Base-by-base conservation (phyloP, 2,888 invertebrate genomes). In the Drosophila cyrtoloma region DNA sequence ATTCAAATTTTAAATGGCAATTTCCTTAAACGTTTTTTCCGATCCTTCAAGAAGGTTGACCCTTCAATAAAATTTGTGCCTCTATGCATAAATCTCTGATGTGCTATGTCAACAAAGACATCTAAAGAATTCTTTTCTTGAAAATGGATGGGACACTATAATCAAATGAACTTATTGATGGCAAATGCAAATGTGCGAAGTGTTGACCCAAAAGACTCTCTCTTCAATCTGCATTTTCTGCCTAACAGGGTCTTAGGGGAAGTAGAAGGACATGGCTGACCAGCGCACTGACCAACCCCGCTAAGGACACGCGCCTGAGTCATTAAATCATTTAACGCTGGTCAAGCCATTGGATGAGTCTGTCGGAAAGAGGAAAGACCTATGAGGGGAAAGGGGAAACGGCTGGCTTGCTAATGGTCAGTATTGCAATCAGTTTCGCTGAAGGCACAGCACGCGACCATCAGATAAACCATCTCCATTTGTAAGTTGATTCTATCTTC, bases 101-200 rank as follows among this genome's bases (percentile, higher is more conserved):
- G 14, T n/a, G 64, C 28, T 68, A 69, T 73, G 79, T 72, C 57
- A 52, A 60, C 67, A 28, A 22, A 32, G 39, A 51, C 32, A 39
- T 57, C 35, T 26, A 39, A 39, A 39, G 57, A 22, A 44, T 22
- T 44, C 1, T 44, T 44, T 12, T 12, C 26, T 16, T 53, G 47
- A 42, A 30, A 10, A 44, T 60, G 39, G 30, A 57, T 58, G 63
- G 51, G 61, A 59, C 50, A 59, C 39, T 57, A 47, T 47, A 37
- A 52, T 60, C 55, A 69, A 30, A 71, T 35, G 14, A 35, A 14
- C 14, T 35, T 14, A 35, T 62, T 60, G 50, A 53, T 47, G 62
- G 71, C 74, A 84, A 84, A 86, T 81, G 75, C 71, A 73, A 86
- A 81, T 81, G 84, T 74, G 86, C 44, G 59, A 81, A 74, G 59